Evolutionary conservation across 2,888 invertebrate species (phyloP), one percentile per base, ranked within the genome.

Genomic region (Frankliniella fusca): DNA sequence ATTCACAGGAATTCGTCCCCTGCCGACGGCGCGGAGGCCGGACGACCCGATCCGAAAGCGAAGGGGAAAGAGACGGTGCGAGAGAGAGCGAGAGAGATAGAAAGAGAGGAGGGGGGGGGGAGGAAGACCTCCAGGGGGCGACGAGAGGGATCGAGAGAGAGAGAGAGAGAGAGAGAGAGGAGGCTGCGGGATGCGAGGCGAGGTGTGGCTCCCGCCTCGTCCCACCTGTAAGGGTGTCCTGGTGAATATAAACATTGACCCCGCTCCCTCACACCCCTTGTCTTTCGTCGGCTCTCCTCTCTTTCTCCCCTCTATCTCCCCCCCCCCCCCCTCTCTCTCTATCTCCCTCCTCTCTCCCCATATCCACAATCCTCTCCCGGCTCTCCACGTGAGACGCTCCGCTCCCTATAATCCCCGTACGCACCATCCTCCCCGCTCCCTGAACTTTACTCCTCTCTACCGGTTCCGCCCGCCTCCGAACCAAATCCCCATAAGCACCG

Each of bases 1-100:
- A 76, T 76, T 76, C 70, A 76, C 70, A 23, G 27, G 23, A 76
- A 27, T 76, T 27, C 70, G 70, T 70, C 70, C 70, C 70, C 70
- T 23, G 70, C 70, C 70, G 54, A 54, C 54, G 15, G 12, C 50
- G 50, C 54, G 54, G 54, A 54, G 12, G 54, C 12, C 12, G 54
- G 54, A 54, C 54, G 18, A 18, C 54, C 54, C 54, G 54, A 18
- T 54, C 38, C 38, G 38, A 38, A 38, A 38, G 38, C 38, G 38
- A 38, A 38, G 38, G 38, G 38, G 38, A 38, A 38, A 38, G 38
- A 38, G 38, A 38, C 38, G 38, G 38, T 38, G 38, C 5, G 38
- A 5, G 38, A 2, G 38, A 38, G 3, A 38, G 38, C 2, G 38
- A 38, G 38, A 38, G 38, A 38, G 38, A 38, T 2, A 38, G 38